phyloP scores from a whole-genome alignment of 2,797 vertebrate genomes.

The Acrocephalus scirpaceus region DNA sequence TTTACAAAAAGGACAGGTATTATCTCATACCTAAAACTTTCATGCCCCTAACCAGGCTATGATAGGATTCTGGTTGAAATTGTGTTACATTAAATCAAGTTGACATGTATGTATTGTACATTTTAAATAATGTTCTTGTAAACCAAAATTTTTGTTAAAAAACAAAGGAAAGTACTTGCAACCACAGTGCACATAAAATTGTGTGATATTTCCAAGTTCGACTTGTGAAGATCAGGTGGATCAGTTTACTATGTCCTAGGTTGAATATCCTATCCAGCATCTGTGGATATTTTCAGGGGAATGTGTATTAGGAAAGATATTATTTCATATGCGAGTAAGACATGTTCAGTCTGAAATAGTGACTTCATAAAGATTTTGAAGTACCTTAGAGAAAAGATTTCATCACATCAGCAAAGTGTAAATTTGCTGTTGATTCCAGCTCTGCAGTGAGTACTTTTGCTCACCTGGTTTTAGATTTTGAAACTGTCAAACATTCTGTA shows the following conservation, averaged over 20 bases:
- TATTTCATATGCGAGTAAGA: neutral
- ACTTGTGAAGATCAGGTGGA: neutral
- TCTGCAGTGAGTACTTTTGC: neutral
- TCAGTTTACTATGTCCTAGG: neutral
- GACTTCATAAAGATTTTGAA: neutral
- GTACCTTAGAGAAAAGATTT: neutral
- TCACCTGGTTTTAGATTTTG: neutral
- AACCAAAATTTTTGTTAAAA: neutral
- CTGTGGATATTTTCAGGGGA: neutral
- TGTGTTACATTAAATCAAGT: neutral
- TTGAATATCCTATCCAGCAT: neutral
- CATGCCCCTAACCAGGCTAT: neutral
- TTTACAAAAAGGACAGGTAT: neutral
- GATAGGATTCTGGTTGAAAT: neutral
- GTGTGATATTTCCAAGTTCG: neutral
- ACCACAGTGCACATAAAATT: neutral
- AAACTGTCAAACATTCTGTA: neutral
- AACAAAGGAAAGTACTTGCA: neutral
- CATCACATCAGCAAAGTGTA: neutral
- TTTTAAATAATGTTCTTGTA: neutral
- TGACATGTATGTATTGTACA: neutral
- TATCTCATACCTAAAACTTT: neutral
- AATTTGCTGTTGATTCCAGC: neutral
- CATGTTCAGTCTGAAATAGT: neutral
- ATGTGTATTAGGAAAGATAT: neutral